Evolutionary conservation across 2,113 vertebrate species (phyloP), one percentile per base, ranked within the genome.

Genomic region (Origma solitaria): DNA sequence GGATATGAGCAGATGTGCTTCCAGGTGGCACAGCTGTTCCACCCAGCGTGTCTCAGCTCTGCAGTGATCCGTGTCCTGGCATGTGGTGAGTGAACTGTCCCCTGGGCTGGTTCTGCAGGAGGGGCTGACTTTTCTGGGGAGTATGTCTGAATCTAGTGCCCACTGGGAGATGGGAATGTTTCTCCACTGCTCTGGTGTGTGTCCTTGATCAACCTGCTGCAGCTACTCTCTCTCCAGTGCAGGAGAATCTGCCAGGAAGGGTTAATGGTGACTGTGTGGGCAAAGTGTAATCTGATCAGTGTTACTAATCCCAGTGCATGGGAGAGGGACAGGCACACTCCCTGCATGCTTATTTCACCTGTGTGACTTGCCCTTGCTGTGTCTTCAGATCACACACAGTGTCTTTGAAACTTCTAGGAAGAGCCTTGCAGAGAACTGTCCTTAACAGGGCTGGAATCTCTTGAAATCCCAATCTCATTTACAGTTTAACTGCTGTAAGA

Each of bases 1-100:
- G 37, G 37, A 9, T 0, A 0, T 0, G 11, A 49, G 51, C 22
- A 22, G 51, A 35, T 5, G 6, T 14, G 57, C 54, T 53, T 11
- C 49, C 54, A 69, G 70, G 24, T 5, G 4, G 56, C 69, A 47
- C 53, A 49, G 73, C 81, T 18, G 1, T 57, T 40, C 27, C 3
- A 17, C 51, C 57, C 40, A 3, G 24, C 50, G 25, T 3, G 2
- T 35, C 40, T 44, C 1, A 0, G n/a, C 50, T 65, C 81, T 20
- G 64, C 33, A 7, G 62, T 1, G 37, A 44, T 44, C 64, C 0
- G 0, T 23, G 65, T 37, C 56, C 64, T 65, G 76, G 17, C 22
- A 7, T 0, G 35, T 37, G 58, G 51, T 1, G 13, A 40, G 0
- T 7, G 44, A 61, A 25, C 57, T n/a, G 64, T 45, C 7, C 4